Base-by-base conservation (phyloP, 30 jellyfish, hydroid and myxozoan species). In the Clytia hemisphaerica region DNA sequence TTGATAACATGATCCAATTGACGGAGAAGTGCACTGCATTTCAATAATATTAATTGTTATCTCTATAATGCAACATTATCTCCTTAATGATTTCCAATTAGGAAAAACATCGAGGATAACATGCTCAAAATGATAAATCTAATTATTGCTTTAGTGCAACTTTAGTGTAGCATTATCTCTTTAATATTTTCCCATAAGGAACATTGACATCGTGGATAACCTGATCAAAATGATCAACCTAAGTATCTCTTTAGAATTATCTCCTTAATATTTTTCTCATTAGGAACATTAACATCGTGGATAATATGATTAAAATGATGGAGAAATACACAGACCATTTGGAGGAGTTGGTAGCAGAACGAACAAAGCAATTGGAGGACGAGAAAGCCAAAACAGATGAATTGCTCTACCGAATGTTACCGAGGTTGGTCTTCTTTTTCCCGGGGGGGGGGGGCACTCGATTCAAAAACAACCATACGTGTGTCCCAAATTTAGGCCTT, bases 291-390 rank as follows among this genome's bases (percentile, higher is more conserved):
- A 85, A 78, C 67, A 76, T 85, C 61, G 93, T 85, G 27, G 95
- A 85, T 37, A 85, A 77, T 29, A 85, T 85, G 95, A 79, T 85
- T 37, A 77, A 66, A 50, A 85, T 85, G 93, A 85, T 85, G 95
- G 95, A 85, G 64, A 85, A 85, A 47, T 85, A 85, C 38, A 77
- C 95, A 14, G 93, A 85, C 50, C 85, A 85, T 40, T 54, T 85
- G 21, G 95, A 85, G 63, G 95, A 85, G 24, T 73, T 85, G 12
- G 95, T 85, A 16, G 78, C 84, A 0, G 95, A 85, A 58, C 61
- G 95, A 63, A 85, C 95, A 18, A 69, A 29, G 26, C 92, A 75
- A 35, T 77, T 85, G n/a, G 95, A 85, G 45, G 95, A 85, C 40
- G 95, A 85, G 45, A 85, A 85, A 45, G 68, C 25, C 12, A 85